Evolutionary conservation across 2,888 invertebrate species (phyloP).

Genomic region (Anorthoa munda): DNA sequence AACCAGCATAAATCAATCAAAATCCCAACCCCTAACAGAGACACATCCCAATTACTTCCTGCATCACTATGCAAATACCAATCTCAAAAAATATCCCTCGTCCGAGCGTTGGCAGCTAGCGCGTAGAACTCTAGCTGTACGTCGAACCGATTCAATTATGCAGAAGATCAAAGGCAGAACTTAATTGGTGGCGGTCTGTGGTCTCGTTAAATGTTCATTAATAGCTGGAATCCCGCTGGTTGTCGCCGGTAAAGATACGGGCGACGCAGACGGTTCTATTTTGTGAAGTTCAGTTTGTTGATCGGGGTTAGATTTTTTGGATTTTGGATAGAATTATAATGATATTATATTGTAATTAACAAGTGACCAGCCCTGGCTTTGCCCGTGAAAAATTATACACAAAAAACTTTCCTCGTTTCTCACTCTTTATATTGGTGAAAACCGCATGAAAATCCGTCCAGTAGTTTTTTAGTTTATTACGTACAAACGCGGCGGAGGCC

Average conservation of each 20-base stretch:
- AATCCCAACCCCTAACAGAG: background rate
- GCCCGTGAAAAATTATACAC: no score
- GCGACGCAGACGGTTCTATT: constrained; percentile 19
- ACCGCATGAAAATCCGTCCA: no score
- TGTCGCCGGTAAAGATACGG: constrained; percentile 60
- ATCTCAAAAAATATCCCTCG: constrained; percentile 36
- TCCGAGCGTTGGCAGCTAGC: constrained; percentile 16
- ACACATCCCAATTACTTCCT: background rate
- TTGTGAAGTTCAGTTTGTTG: constrained; percentile 6
- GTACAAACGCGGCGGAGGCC: no score
- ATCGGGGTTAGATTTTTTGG: background rate
- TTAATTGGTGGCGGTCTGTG: constrained; percentile 71
- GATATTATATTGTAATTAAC: no score
- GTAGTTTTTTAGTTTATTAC: no score
- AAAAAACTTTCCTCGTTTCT: no score
- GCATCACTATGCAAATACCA: constrained; percentile 18
- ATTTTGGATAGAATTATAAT: background rate
- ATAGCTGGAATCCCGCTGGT: constrained; percentile 51
- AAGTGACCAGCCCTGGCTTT: no score
- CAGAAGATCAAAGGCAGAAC: constrained; percentile 70
- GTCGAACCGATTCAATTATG: constrained; percentile 70
- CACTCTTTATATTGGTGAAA: no score
- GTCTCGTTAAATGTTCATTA: constrained; percentile 72
- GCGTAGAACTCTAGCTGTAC: constrained; percentile 32
- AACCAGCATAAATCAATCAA: background rate